Conservation (phyloP, 2,888 invertebrate genomes). For the Miltochrista miniata region DNA sequence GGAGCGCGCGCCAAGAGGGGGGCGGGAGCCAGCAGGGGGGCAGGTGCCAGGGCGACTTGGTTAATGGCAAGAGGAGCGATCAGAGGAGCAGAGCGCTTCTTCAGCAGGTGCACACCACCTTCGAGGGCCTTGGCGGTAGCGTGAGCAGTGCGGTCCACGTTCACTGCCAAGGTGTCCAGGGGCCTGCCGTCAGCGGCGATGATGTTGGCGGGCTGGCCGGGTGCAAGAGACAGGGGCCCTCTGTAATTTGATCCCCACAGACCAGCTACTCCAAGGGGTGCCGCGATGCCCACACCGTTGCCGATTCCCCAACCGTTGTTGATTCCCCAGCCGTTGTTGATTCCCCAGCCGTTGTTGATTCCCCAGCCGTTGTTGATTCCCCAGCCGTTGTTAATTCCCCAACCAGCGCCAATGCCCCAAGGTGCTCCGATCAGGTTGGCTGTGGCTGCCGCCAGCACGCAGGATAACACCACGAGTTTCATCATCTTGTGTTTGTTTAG, state of each 20-base stretch:
- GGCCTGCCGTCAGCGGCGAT: slow-evolving; percentile 71
- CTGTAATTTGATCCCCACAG: slow-evolving; percentile 54
- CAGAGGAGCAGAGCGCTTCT: slow-evolving; percentile 59
- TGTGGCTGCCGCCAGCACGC: slow-evolving; percentile 80
- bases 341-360: slow-evolving; percentile 9
- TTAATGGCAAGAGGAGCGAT: slow-evolving; percentile 31
- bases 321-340: too few relatives aligned
- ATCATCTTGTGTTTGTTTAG: slow-evolving; percentile 68
- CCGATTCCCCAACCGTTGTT: slow-evolving; percentile 15
- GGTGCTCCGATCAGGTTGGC: slow-evolving; percentile 43
- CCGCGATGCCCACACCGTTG: slow-evolving; percentile 27
- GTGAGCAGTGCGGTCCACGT: slow-evolving; percentile 69
- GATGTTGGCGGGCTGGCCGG: slow-evolving; percentile 72
- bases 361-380: slow-evolving; percentile 31
- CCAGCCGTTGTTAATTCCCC: too few relatives aligned
- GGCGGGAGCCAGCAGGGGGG: slow-evolving; percentile 44
- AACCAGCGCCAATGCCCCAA: neutral
- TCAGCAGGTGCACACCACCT: slow-evolving; percentile 55
- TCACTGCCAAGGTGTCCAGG: slow-evolving; percentile 71
- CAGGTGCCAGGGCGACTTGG: slow-evolving; percentile 31
- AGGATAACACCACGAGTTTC: slow-evolving; percentile 85
- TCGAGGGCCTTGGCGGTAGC: slow-evolving; percentile 59
- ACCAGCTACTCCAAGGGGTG: slow-evolving; percentile 29
- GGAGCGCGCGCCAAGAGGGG: slow-evolving; percentile 40
- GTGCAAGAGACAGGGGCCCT: slow-evolving; percentile 72